phyloP scores from a whole-genome alignment of 2,113 vertebrate species.

The Uropsilus gracilis region DNA sequence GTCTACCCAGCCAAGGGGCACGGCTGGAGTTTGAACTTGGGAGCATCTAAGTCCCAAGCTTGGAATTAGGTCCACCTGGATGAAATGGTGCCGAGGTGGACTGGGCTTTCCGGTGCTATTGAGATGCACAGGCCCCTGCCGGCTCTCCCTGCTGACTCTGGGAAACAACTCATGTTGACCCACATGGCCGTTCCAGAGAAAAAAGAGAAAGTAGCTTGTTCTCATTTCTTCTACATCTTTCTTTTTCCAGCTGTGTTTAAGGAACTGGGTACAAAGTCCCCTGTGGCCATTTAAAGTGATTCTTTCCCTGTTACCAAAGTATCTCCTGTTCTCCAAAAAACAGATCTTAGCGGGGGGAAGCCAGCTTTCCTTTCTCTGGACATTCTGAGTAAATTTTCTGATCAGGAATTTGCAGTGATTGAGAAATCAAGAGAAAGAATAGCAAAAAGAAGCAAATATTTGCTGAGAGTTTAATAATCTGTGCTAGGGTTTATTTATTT shows the following conservation, averaged over 20 bases:
- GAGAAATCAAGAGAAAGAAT: neutral
- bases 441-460: neutral
- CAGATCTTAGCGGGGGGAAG: neutral
- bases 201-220: slow-evolving; percentile 39
- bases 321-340: neutral
- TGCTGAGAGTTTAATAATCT: neutral
- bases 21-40: neutral
- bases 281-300: neutral
- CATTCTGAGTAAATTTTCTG: neutral
- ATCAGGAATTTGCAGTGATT: neutral
- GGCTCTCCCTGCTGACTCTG: neutral
- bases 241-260: slow-evolving; percentile 23
- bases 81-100: accelerated
- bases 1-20: neutral
- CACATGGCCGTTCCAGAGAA: neutral
- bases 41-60: neutral
- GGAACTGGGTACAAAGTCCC: slow-evolving; percentile 56
- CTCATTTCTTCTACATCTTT: neutral
- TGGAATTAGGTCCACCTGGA: accelerated
- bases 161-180: neutral
- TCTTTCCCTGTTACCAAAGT: neutral
- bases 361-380: neutral
- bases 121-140: neutral
- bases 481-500: neutral
- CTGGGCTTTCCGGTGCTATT: neutral